These are phyloP conservation scores for Cataglyphis rosenhaueri DNA, from an alignment of 2,888 invertebrate species.

Conservation along the genomic window DNA sequence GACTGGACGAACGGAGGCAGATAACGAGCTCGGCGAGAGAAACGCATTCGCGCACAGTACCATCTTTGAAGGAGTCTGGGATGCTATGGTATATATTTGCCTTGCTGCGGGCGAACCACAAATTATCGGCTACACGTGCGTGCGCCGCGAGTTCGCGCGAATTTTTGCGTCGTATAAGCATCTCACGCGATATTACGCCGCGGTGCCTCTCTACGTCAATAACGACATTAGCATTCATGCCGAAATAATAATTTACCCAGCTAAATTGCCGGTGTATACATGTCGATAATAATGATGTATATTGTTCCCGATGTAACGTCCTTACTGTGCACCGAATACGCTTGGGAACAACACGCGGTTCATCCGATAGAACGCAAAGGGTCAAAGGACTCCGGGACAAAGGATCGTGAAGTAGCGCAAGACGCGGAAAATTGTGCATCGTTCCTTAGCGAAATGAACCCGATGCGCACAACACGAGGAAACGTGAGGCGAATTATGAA, in stretches of 20 bases:
- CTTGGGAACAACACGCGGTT: conserved; percentile 5
- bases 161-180: conserved; percentile 26
- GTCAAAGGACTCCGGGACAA: conserved; percentile 25
- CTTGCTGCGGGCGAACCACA: conserved; percentile 45
- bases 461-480: neutral
- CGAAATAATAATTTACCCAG: conserved; percentile 48
- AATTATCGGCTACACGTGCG: conserved; percentile 42
- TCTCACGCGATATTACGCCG: conserved; percentile 39
- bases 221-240: conserved; percentile 32
- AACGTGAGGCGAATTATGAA: conserved; percentile 16
- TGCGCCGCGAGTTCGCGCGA: conserved; percentile 29
- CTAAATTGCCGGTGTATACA: conserved; percentile 37
- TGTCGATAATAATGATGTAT: conserved; percentile 32
- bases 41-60: conserved; percentile 12
- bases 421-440: conserved; percentile 18
- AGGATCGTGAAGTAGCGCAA: neutral
- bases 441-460: neutral
- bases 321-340: conserved; percentile 11
- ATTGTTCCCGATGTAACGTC: neutral
- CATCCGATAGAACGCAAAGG: neutral
- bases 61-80: neutral
- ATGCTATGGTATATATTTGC: neutral
- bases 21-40: conserved; percentile 38
- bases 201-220: neutral
- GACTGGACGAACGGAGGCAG: neutral